phyloP scores from a whole-genome alignment of 2,797 vertebrate species.

The Merluccius polli region DNA sequence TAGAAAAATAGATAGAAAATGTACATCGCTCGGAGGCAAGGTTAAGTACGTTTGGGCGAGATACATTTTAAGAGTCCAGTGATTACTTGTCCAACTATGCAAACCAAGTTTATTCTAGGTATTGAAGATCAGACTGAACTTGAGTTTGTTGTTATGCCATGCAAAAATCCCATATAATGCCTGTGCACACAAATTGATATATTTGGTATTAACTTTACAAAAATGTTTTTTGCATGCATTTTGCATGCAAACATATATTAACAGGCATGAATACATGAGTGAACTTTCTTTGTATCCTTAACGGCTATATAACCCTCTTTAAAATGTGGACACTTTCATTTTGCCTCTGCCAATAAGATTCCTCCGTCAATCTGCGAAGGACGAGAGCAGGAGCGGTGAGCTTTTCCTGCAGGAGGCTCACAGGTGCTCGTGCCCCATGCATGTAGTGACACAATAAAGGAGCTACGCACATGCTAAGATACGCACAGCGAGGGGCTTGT shows the following conservation, averaged over 20 bases:
- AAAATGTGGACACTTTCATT: neutral
- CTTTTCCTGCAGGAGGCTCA: neutral
- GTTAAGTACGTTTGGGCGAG: neutral
- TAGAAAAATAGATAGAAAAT: neutral
- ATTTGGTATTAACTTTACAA: neutral
- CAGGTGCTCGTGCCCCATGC: neutral
- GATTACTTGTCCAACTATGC: neutral
- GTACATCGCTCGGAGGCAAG: neutral
- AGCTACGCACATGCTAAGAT: neutral
- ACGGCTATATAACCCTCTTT: too few relatives aligned
- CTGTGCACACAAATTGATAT: neutral
- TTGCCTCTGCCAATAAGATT: neutral
- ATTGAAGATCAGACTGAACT: neutral
- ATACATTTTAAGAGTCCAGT: neutral
- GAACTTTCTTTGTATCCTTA: too few relatives aligned
- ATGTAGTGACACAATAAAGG: slow-evolving; percentile 16
- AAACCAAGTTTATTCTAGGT: neutral
- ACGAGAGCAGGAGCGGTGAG: neutral
- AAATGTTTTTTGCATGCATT: too few relatives aligned
- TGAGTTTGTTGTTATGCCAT: neutral
- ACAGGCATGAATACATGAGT: neutral
- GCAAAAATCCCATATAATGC: neutral
- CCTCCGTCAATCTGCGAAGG: too few relatives aligned
- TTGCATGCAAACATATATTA: neutral
- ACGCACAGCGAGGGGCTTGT: slow-evolving; percentile 33